phyloP scores from a whole-genome alignment of 2,113 vertebrate genomes.

The Psittacara wagleri region DNA sequence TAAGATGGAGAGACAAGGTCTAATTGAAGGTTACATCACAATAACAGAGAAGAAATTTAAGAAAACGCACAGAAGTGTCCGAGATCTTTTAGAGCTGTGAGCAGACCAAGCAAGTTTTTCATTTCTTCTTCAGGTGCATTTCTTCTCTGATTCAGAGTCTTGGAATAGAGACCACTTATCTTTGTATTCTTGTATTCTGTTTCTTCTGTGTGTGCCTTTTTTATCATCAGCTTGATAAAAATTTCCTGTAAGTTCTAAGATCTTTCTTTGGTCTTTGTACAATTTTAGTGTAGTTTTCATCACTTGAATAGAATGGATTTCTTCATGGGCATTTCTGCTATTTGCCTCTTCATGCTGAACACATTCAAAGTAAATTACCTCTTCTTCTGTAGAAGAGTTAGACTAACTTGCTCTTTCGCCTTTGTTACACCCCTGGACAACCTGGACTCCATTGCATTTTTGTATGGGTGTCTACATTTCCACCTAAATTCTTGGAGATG shows the following conservation, averaged over 20 bases:
- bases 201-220: not conserved
- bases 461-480: not conserved
- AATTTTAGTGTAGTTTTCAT: not conserved
- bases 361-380: not conserved
- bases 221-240: not conserved
- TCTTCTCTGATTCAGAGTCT: not conserved
- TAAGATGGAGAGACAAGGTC: not conserved
- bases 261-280: not conserved
- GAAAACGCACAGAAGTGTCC: not conserved
- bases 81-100: fast-evolving
- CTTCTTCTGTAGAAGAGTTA: not conserved
- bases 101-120: not conserved
- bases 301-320: not conserved
- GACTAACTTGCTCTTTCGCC: not conserved
- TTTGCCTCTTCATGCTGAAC: not conserved
- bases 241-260: not conserved
- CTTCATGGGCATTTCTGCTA: not conserved
- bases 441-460: not conserved
- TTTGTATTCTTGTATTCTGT: not conserved
- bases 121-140: not conserved
- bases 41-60: not conserved
- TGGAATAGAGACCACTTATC: not conserved
- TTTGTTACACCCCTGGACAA: not conserved
- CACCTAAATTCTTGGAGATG: not conserved
- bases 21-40: not conserved